Base-by-base conservation (phyloP, 2,888 invertebrate genomes). In the Laspeyria flexula region DNA sequence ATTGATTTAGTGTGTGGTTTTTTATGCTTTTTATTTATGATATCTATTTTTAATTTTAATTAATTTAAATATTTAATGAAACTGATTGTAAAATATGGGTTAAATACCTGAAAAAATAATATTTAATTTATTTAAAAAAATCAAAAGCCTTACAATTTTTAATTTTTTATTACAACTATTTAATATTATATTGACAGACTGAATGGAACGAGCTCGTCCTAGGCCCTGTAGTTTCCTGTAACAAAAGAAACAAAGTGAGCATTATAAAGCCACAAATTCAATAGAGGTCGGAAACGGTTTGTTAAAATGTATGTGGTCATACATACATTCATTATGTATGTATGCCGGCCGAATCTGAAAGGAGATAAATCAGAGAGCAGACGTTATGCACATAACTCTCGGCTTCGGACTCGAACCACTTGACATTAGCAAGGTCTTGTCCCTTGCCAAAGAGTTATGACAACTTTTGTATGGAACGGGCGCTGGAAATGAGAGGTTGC, bases 341-440 rank as follows among this genome's bases (percentile, higher is more conserved):
- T 81, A 82, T 83, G 79, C 73, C 79, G 82, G 78, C 64, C 69
- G 81, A 76, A 81, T 82, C 79, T 81, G 75, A 74, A 80, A 74
- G 75, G 75, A 82, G 71, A 88, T 89, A 89, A 88, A 89, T 90
- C 89, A 85, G 75, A 79, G 81, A 77, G 76, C 83, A 83, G 81
- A 81, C 86, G 82, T 83, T 84, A 84, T 85, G 85, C 83, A 83
- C 84, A 88, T 88, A 88, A 88, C 81, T 89, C 88, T 86, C 79
- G 72, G 79, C 77, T 72, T 75, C 68, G 58, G 65, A 55, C 44
- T 49, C 79, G 85, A 81, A 77, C 85, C 84, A 84, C 86, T 87
- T 84, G 88, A 87, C 88, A 85, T 88, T 85, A 83, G 81, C 83
- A 80, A 82, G 82, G 83, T 77, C 82, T 78, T 79, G 77, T 80